Conservation (phyloP, 2,888 invertebrate species). For the Geophilus truncorum region DNA sequence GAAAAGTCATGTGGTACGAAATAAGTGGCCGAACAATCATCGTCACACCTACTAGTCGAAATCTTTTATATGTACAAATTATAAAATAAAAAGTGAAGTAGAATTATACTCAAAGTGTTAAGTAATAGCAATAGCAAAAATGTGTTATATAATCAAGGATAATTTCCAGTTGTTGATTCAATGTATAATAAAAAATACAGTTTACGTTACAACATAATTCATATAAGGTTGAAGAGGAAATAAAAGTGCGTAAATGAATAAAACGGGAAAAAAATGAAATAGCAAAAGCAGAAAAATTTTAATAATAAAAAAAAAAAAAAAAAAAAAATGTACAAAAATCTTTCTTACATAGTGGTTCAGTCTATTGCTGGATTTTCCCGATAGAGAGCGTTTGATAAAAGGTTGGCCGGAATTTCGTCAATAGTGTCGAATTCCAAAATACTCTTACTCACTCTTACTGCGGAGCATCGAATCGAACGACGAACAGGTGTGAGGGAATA, state of each 20-base stretch:
- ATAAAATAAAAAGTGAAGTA: neutral
- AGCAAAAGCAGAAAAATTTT: neutral
- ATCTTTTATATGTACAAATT: neutral
- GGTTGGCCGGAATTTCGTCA: neutral
- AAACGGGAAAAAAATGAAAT: neutral
- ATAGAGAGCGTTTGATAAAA: neutral
- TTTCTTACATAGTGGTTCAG: neutral
- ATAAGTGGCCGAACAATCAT: neutral
- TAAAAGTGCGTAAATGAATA: no score
- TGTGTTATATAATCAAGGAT: neutral
- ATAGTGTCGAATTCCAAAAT: neutral
- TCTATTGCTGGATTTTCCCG: neutral
- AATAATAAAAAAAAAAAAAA: neutral
- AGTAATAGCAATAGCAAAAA: neutral
- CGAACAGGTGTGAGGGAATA: neutral
- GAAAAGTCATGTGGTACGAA: neutral
- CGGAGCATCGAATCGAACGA: neutral
- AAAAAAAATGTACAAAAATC: neutral
- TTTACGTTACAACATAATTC: neutral
- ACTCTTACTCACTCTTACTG: neutral
- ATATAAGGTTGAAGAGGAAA: neutral
- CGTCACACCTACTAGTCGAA: neutral
- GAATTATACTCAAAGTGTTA: neutral
- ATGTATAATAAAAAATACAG: neutral
- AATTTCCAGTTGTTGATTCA: neutral